Conservation (phyloP, 2,888 invertebrate species). For the Meliscaeva auricollis region DNA sequence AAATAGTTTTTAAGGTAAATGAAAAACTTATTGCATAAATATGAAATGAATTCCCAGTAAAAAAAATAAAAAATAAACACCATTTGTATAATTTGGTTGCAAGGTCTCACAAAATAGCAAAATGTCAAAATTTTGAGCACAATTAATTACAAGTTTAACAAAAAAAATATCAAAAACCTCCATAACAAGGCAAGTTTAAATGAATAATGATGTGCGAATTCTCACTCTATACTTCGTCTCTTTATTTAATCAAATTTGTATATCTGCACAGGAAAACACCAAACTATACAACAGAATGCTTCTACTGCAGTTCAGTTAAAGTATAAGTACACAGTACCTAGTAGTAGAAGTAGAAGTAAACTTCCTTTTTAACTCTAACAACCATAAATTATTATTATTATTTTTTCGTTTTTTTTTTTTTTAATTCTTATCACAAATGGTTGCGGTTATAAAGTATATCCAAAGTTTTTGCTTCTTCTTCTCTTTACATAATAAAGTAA, state of each 20-base stretch:
- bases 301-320: slow-evolving; percentile 22
- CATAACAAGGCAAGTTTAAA: slow-evolving; percentile 7
- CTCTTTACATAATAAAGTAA: slow-evolving; percentile 42
- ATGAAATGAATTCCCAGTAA: too few species aligned
- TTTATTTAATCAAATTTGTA: slow-evolving; percentile 1
- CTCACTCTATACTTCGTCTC: background rate
- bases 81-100: too few species aligned
- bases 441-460: slow-evolving; percentile 40
- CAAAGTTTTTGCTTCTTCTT: slow-evolving; percentile 50
- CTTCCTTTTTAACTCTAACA: slow-evolving; percentile 9
- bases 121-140: too few species aligned
- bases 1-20: too few species aligned
- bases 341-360: background rate
- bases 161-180: too few species aligned
- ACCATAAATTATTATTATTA: slow-evolving; percentile 43
- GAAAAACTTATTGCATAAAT: too few species aligned
- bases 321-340: too few species aligned
- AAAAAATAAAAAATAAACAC: too few species aligned
- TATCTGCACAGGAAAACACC: slow-evolving; percentile 35
- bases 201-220: slow-evolving; percentile 41
- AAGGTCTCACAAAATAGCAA: too few species aligned
- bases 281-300: slow-evolving; percentile 24
- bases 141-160: too few species aligned
- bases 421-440: slow-evolving; percentile 46
- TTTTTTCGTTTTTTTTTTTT: slow-evolving; percentile 13